Evolutionary conservation across 1,140 invertebrate species (phyloP).

Genomic region (Cyphomyrmex costatus): DNA sequence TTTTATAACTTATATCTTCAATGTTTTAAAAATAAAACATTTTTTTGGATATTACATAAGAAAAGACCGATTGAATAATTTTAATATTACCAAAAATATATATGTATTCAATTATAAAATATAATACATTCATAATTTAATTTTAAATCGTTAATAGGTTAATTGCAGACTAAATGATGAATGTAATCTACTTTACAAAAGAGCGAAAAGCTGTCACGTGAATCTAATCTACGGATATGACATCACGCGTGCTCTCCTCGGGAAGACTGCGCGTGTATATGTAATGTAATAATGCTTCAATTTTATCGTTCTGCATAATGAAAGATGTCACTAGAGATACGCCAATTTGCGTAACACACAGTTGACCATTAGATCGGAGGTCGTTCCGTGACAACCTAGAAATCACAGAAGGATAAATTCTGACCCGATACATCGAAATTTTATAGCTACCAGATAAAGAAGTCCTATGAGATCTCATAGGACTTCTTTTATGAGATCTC

Average conservation of each 20-base stretch:
- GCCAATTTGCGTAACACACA: slow-evolving; percentile 59
- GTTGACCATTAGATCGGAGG: slow-evolving; percentile 50
- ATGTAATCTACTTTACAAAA: not conserved
- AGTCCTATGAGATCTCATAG: too few relatives aligned
- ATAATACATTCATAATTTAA: not conserved
- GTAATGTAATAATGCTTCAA: slow-evolving; percentile 52
- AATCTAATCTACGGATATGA: slow-evolving; percentile 46
- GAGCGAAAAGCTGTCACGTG: slow-evolving; percentile 34
- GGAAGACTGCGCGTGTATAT: not conserved
- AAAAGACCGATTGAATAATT: not conserved
- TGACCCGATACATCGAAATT: not conserved
- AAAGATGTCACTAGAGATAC: slow-evolving; percentile 60
- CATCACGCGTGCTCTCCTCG: slow-evolving; percentile 28
- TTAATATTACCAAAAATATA: not conserved
- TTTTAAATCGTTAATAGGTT: not conserved
- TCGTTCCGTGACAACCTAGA: slow-evolving; percentile 25
- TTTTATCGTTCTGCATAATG: slow-evolving; percentile 55
- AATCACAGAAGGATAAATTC: slow-evolving; percentile 42
- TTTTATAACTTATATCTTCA: not conserved
- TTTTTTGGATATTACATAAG: not conserved
- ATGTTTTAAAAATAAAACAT: not conserved
- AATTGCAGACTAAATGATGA: not conserved
- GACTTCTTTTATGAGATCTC: not conserved
- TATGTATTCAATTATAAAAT: not conserved
- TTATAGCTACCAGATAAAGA: too few relatives aligned